Evolutionary conservation across 2,888 invertebrate genomes (phyloP).

Genomic region (Stenurella melanura): DNA sequence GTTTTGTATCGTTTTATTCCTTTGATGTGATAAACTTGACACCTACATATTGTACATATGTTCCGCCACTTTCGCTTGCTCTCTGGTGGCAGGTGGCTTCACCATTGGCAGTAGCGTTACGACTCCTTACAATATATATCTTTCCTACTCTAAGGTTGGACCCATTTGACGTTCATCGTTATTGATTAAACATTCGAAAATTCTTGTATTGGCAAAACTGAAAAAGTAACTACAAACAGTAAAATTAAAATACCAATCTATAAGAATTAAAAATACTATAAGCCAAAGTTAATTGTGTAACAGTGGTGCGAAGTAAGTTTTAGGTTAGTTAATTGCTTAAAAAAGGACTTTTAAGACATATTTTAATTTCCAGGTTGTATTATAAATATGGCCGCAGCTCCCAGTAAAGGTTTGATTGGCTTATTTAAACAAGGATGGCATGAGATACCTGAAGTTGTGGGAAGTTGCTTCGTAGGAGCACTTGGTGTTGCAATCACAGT

Average conservation of each 20-base stretch:
- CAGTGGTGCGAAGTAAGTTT: neutral
- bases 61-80: no score
- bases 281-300: neutral
- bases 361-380: neutral
- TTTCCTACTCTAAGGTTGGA: no score
- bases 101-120: no score
- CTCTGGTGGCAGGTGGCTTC: no score
- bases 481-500: slow-evolving; percentile 75
- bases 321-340: neutral
- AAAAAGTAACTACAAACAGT: no score
- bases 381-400: slow-evolving; percentile 49
- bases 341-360: neutral
- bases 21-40: no score
- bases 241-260: neutral
- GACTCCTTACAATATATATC: no score
- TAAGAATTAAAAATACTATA: neutral
- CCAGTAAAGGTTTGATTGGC: slow-evolving; percentile 62
- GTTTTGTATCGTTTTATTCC: no score
- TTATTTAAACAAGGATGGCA: slow-evolving; percentile 76
- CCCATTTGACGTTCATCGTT: no score
- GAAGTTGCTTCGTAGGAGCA: slow-evolving; percentile 76
- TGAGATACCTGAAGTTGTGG: slow-evolving; percentile 84
- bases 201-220: no score
- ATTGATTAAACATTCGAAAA: no score
- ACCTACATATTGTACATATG: no score